Evolutionary conservation across 2,797 vertebrate genomes (phyloP), one percentile per base, ranked within the genome.

Genomic region (Otus scops): DNA sequence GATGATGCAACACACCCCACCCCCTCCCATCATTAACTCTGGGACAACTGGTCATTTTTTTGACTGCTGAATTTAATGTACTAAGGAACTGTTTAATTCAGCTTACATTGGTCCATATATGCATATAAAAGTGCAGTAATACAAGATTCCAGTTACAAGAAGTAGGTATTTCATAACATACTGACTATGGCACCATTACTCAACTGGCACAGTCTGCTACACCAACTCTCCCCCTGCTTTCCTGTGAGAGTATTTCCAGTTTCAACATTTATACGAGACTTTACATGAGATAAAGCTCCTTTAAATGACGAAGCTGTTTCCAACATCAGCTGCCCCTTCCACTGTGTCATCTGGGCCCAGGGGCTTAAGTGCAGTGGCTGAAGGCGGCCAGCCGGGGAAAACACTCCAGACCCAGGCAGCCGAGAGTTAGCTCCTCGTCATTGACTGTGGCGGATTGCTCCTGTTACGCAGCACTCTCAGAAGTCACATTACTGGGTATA

Each of bases 401-500:
- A 7, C 0, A 1, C 45, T 24, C 1, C 7, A 74, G 34, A 11
- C 5, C 30, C 11, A 5, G 43, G 10, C 26, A 86, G 38, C 6
- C 7, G 3, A 19, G 32, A 56, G 70, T 28, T 6, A 8, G 59
- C 28, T 71, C 57, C 67, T 84, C 84, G 73, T 79, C 7, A 2
- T 27, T 1, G 0, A 34, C 34, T 1, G 23, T 47, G 17, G 10
- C 6, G 4, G 23, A 20, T 59, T 10, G 5, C 36, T n/a, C 13
- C 38, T 1, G 0, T 94, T 91, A 98, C 0, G 76, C 95, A 1
- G 73, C 91, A 0, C 97, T 92, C 85, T 97, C 89, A 17, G 98
- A 99, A 19, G 63, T 85, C 9, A 96, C 97, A 71, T 98, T 98
- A 28, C 96, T 51, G 73, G 98, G 98, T 85, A 96, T 97, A 0